Evolutionary conservation across 1,140 invertebrate genomes (phyloP).

Genomic region (Drosophila setifemur): DNA sequence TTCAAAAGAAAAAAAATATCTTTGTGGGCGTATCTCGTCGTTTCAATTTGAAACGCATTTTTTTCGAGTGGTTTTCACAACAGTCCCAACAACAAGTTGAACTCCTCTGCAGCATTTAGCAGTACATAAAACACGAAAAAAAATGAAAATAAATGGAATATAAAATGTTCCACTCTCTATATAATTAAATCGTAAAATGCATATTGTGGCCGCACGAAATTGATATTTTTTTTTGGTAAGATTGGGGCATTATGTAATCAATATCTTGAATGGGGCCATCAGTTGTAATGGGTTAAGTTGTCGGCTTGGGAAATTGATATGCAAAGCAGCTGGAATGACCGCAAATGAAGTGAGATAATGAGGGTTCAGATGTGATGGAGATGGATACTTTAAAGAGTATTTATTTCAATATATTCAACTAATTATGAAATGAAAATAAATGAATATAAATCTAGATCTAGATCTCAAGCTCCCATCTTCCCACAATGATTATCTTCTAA

Average conservation of each 20-base stretch:
- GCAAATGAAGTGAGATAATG: conserved; percentile 34
- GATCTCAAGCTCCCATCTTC: not conserved
- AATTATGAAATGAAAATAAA: not conserved
- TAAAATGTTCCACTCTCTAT: conserved; percentile 37
- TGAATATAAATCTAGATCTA: no score
- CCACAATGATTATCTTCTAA: conserved; percentile 13
- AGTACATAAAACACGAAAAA: conserved; percentile 61
- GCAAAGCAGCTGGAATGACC: conserved; percentile 4
- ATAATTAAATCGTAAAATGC: conserved; percentile 58
- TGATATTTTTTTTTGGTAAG: conserved; percentile 8
- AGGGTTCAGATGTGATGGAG: conserved; percentile 26
- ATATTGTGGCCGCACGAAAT: conserved; percentile 49
- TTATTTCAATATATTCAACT: not conserved
- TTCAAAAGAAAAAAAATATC: not conserved
- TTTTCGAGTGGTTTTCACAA: conserved; percentile 52
- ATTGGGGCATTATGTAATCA: conserved; percentile 38
- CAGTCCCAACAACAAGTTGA: conserved; percentile 14
- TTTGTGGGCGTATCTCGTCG: conserved; percentile 50
- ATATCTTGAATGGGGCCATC: conserved; percentile 33
- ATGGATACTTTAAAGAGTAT: not conserved
- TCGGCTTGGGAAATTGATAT: conserved; percentile 29
- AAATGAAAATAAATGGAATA: conserved; percentile 20
- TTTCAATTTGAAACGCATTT: conserved; percentile 56
- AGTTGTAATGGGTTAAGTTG: conserved; percentile 29
- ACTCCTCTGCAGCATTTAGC: conserved; percentile 79